A percentile compares a stretch with the other conserved stretches of the same genome.
Evolutionary conservation across 2,888 invertebrate species (phyloP).

Genomic region (Drymonia ruficornis): DNA sequence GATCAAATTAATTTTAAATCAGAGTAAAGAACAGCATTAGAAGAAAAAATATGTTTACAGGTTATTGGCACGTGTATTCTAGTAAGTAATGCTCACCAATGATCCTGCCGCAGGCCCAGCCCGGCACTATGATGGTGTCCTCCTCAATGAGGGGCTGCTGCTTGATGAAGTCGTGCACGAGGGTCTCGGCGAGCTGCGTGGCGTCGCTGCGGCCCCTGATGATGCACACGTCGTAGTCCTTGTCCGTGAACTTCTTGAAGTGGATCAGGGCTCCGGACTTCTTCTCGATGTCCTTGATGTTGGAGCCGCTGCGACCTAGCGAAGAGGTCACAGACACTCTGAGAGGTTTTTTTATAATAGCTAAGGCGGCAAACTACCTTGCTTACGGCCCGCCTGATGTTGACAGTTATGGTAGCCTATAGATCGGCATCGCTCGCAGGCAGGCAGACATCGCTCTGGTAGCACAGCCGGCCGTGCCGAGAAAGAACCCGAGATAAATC

Average conservation of each 20-base stretch:
- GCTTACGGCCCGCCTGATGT: too few relatives aligned
- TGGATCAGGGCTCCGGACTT: conserved; percentile 87
- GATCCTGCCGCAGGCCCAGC: conserved; percentile 88
- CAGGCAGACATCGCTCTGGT: too few relatives aligned
- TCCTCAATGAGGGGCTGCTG: conserved; percentile 88
- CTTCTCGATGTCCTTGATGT: conserved; percentile 90
- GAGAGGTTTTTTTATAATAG: too few relatives aligned
- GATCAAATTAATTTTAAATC: too few relatives aligned
- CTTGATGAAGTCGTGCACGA: conserved; percentile 87
- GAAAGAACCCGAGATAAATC: too few relatives aligned
- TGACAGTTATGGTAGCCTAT: too few relatives aligned
- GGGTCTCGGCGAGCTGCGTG: conserved; percentile 88
- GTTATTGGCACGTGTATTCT: too few relatives aligned
- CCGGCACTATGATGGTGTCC: conserved; percentile 88
- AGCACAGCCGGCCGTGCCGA: too few relatives aligned
- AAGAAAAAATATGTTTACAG: too few relatives aligned
- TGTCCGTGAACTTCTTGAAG: conserved; percentile 81
- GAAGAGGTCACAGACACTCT: background rate
- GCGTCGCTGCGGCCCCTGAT: conserved; percentile 88
- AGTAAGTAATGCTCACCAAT: conserved; percentile 86
- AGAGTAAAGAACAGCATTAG: too few relatives aligned
- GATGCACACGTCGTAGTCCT: conserved; percentile 87
- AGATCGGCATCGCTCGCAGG: too few relatives aligned
- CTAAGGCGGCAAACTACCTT: too few relatives aligned
- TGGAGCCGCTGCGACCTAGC: conserved; percentile 88